Percentiles rank a stretch among this genome's conserved stretches.
These are phyloP conservation scores for Syngnathus floridae DNA, from an alignment of 2,113 vertebrate species.

Conservation along the genomic window DNA sequence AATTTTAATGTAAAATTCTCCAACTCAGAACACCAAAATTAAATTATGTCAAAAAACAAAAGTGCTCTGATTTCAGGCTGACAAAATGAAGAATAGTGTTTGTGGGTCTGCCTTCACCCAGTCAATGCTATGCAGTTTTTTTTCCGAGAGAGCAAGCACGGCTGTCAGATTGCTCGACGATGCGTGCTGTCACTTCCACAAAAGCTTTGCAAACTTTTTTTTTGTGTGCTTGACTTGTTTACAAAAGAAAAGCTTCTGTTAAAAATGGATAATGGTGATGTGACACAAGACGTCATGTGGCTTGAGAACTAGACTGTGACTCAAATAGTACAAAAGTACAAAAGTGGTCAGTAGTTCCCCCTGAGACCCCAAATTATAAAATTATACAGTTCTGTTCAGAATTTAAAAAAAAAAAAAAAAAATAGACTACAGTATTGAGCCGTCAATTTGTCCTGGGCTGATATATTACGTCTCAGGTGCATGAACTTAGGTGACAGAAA, in stretches of 20 bases:
- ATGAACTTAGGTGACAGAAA: too few species aligned
- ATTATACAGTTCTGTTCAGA: background rate
- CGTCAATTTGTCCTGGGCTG: too few species aligned
- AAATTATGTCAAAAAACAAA: background rate
- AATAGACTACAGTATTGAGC: too few species aligned
- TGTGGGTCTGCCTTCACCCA: background rate
- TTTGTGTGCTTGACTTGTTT: conserved; percentile 7
- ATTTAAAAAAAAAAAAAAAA: background rate
- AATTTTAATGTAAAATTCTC: background rate
- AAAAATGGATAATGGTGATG: background rate
- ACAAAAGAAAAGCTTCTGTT: conserved; percentile 9
- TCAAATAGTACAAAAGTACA: background rate
- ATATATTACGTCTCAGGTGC: too few species aligned
- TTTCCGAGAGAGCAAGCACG: background rate
- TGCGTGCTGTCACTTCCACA: conserved; percentile 7
- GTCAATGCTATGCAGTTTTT: background rate
- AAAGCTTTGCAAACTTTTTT: conserved; percentile 3
- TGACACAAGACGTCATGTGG: background rate
- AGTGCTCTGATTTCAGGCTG: background rate
- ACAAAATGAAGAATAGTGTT: background rate
- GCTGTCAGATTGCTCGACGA: conserved; percentile 5
- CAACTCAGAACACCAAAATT: background rate
- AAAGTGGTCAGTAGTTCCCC: background rate
- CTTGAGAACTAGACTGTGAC: background rate
- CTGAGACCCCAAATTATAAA: background rate